Evolutionary conservation across 2,888 invertebrate species (phyloP).

Genomic region (Ophion obscuratus): DNA sequence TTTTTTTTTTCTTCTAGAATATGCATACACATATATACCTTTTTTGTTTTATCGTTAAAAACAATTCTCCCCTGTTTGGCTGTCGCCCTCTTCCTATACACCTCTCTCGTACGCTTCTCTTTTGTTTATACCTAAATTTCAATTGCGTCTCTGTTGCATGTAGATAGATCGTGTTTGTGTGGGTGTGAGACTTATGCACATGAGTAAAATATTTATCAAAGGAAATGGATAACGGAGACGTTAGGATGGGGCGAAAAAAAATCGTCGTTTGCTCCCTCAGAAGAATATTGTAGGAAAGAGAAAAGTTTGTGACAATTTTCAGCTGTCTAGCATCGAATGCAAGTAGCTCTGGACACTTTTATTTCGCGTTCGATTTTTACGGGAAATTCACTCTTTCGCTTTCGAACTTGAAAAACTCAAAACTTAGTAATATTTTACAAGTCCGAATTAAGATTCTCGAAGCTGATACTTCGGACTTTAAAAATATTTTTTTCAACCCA

Average conservation of each 20-base stretch:
- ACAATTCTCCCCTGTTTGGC: slow-evolving; percentile 74
- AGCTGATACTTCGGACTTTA: background rate
- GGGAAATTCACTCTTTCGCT: background rate
- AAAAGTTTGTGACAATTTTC: background rate
- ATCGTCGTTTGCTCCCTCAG: background rate
- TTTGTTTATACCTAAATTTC: slow-evolving; percentile 45
- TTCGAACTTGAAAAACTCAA: background rate
- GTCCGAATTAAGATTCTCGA: background rate
- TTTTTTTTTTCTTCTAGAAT: slow-evolving; percentile 68
- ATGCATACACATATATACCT: slow-evolving; percentile 68
- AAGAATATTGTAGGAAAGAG: background rate
- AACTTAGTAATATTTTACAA: background rate
- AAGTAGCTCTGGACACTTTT: background rate
- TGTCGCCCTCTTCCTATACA: slow-evolving; percentile 66
- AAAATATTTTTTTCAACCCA: background rate
- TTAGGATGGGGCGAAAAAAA: slow-evolving; percentile 39
- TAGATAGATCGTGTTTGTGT: slow-evolving; percentile 58
- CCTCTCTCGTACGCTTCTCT: slow-evolving; percentile 61
- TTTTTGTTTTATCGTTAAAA: slow-evolving; percentile 62
- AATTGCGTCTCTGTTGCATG: slow-evolving; percentile 60
- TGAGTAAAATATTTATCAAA: slow-evolving; percentile 45
- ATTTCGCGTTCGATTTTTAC: background rate
- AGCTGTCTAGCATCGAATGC: background rate
- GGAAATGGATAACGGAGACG: slow-evolving; percentile 23
- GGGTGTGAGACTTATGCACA: slow-evolving; percentile 65